Base-by-base conservation (phyloP, 2,888 invertebrate genomes). In the Leptinotarsa rubiginosa region DNA sequence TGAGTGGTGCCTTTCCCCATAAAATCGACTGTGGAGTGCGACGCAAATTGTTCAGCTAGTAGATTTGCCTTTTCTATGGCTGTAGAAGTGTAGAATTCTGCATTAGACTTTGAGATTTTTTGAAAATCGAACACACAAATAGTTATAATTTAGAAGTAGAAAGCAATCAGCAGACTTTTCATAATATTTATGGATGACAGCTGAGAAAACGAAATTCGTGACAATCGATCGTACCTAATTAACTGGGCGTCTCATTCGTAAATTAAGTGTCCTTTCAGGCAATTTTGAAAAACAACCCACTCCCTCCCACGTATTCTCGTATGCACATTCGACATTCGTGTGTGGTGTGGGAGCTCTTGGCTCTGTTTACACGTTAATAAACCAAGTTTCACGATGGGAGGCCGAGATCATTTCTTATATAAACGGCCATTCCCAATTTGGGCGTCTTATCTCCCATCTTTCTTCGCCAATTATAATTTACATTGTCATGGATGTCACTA, bases 381-480 rank as follows among this genome's bases (percentile, higher is more conserved):
- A 62, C 62, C 62, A 62, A 62, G 62, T 62, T 62, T 62, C 62
- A 62, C 62, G 62, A 62, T 62, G 62, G 62, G 62, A 25, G 62
- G 62, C 62, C 62, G 16, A 31, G 62, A 62, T 62, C 62, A 31
- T 25, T 31, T 16, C 62, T 62, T 31, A 62, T 62, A 25, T 62
- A 62, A 62, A 62, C 31, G 62, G 22, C 62, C 62, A 62, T 62
- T 62, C 62, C 62, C 62, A 62, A 62, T 62, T 62, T 31, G n/a
- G 62, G 31, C 62, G 62, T n/a, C 56, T 56, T 62, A 62, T 62
- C 62, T 62, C 31, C 16, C 62, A 62, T 62, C 62, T 25, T 25
- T 62, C 25, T 62, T 62, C 16, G 62, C 62, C 62, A 62, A 62
- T 62, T 62, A 62, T 62, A 62, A 31, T 62, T 62, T 15, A 25